Evolutionary conservation across 2,888 invertebrate species (phyloP).

Genomic region (Eugnorisma glareosa): DNA sequence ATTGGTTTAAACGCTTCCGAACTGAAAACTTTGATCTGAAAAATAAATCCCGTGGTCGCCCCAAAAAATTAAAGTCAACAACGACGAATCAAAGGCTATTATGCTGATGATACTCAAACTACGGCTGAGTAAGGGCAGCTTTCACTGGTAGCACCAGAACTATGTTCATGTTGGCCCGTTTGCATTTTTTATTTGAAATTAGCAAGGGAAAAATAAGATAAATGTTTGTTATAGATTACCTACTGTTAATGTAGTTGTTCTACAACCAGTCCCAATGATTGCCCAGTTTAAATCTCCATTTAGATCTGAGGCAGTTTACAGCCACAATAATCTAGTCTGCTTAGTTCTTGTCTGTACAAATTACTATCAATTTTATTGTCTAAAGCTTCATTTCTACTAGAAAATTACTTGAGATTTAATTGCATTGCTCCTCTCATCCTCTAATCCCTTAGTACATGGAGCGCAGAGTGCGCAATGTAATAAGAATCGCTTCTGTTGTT

Average conservation of each 20-base stretch:
- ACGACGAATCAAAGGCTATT: too few relatives aligned
- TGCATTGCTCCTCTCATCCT: slow-evolving; percentile 33
- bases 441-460: slow-evolving; percentile 11
- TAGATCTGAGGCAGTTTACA: slow-evolving; percentile 20
- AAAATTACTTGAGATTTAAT: slow-evolving; percentile 50
- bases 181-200: too few relatives aligned
- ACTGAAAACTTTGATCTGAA: too few relatives aligned
- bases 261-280: background rate
- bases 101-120: too few relatives aligned
- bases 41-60: too few relatives aligned
- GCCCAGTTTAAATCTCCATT: background rate
- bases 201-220: too few relatives aligned
- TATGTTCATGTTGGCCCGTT: too few relatives aligned
- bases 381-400: slow-evolving; percentile 32
- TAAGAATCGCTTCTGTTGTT: slow-evolving; percentile 11
- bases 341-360: slow-evolving; percentile 26
- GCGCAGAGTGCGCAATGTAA: background rate
- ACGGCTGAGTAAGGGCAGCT: too few relatives aligned
- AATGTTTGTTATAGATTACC: background rate
- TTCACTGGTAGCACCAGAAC: too few relatives aligned
- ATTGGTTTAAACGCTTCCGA: too few relatives aligned
- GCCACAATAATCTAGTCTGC: slow-evolving; percentile 14
- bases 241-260: background rate
- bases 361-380: slow-evolving; percentile 39
- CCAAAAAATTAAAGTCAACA: too few relatives aligned